Percentiles rank a stretch among this genome's conserved stretches.
These are phyloP conservation scores for Endomychus coccineus DNA, from an alignment of 2,888 invertebrate species.

Conservation along the genomic window DNA sequence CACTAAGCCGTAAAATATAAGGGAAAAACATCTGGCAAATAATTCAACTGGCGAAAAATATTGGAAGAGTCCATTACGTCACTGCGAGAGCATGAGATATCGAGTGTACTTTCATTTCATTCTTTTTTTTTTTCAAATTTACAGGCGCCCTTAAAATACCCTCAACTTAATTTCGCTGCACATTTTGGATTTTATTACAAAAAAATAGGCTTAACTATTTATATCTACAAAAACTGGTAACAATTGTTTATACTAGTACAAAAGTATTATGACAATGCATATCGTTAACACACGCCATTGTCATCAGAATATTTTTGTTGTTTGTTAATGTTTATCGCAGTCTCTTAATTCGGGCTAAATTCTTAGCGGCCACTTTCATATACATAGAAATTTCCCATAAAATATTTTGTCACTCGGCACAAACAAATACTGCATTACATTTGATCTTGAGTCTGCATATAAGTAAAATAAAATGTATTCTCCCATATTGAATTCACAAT, in stretches of 20 bases:
- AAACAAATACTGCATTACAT: too few species aligned
- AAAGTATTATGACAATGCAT: constrained; percentile 41
- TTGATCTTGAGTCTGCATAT: too few species aligned
- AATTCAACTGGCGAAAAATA: too few species aligned
- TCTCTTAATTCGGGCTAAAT: constrained; percentile 38
- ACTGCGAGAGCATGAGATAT: too few species aligned
- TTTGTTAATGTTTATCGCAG: constrained; percentile 47
- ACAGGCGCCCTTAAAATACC: constrained; percentile 4
- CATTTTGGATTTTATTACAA: constrained; percentile 34
- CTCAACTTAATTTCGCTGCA: constrained; percentile 12
- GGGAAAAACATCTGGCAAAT: too few species aligned
- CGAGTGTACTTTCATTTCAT: too few species aligned
- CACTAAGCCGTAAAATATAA: too few species aligned
- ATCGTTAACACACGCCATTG: constrained; percentile 19
- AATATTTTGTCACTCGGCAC: too few species aligned
- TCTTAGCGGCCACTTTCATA: constrained; percentile 10
- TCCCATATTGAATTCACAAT: too few species aligned
- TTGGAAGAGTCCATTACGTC: too few species aligned
- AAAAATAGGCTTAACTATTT: constrained; percentile 43
- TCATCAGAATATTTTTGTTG: constrained; percentile 44
- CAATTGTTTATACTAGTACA: constrained; percentile 40
- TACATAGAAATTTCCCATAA: constrained; percentile 15
- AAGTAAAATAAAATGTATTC: too few species aligned
- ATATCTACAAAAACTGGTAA: constrained; percentile 41
- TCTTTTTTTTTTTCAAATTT: too few species aligned